Conservation (phyloP, 2,797 vertebrate species). For the Phoxinus dragarum region DNA sequence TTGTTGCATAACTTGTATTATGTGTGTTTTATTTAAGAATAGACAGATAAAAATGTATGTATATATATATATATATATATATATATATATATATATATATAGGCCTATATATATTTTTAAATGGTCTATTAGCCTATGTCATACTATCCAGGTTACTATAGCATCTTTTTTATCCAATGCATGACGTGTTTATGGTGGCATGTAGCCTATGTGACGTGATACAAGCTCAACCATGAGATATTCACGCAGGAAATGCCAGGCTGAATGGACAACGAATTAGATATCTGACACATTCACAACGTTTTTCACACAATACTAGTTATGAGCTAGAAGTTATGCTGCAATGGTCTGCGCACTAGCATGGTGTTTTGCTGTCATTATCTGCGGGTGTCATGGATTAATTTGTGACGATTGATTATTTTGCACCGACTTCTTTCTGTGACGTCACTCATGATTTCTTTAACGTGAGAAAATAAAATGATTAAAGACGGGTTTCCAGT, state of each 20-base stretch:
- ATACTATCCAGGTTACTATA: background rate
- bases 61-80: too few relatives aligned
- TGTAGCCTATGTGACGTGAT: constrained; percentile 6
- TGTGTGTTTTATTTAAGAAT: background rate
- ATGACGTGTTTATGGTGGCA: constrained; percentile 27
- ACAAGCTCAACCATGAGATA: background rate
- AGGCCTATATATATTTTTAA: too few relatives aligned
- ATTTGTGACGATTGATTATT: background rate
- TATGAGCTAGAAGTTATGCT: background rate
- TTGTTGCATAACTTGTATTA: too few relatives aligned
- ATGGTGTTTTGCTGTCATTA: constrained; percentile 2
- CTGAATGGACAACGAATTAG: background rate
- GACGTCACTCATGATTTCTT: constrained; percentile 3
- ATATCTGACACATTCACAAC: background rate
- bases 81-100: too few relatives aligned
- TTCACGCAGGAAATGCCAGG: background rate
- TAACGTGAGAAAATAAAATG: background rate
- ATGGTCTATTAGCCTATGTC: background rate
- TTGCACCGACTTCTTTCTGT: background rate
- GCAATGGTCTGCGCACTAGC: background rate
- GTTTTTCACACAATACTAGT: background rate
- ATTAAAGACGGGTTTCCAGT: background rate
- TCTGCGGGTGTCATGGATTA: background rate
- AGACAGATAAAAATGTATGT: background rate
- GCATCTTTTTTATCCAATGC: background rate